phyloP scores from a whole-genome alignment of 2,888 invertebrate species.

The Eugnorisma glareosa region DNA sequence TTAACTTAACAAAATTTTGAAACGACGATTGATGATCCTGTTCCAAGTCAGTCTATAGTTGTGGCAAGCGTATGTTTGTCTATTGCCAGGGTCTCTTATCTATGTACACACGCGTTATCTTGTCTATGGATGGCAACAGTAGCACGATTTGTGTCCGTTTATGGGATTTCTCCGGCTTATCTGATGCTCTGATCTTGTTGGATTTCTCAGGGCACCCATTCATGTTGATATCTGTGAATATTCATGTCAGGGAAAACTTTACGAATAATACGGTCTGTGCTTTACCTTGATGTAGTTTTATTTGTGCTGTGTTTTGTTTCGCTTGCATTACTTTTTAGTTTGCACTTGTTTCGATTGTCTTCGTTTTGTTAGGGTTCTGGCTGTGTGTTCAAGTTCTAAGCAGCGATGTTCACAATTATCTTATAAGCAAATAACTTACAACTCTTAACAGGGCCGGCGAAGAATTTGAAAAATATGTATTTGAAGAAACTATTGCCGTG shows the following conservation, averaged over 20 bases:
- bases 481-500: too few species aligned
- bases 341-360: background rate
- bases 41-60: slow-evolving; percentile 31
- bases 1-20: too few species aligned
- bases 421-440: background rate
- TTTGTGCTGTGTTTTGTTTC: slow-evolving; percentile 21
- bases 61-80: slow-evolving; percentile 51
- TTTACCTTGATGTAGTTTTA: slow-evolving; percentile 57
- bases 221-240: slow-evolving; percentile 61
- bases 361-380: background rate
- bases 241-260: slow-evolving; percentile 51
- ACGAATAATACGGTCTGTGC: slow-evolving; percentile 39
- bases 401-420: background rate
- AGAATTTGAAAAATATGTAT: too few species aligned
- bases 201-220: slow-evolving; percentile 68
- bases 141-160: slow-evolving; percentile 71
- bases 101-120: slow-evolving; percentile 70
- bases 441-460: too few species aligned
- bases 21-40: slow-evolving; percentile 4
- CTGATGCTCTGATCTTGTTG: slow-evolving; percentile 66
- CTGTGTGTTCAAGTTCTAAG: background rate
- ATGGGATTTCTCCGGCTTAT: slow-evolving; percentile 70
- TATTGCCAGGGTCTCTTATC: slow-evolving; percentile 68
- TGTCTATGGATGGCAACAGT: slow-evolving; percentile 71
- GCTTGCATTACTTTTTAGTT: background rate